These are phyloP conservation scores for Abrostola tripartita DNA, from an alignment of 2,888 invertebrate species.

Conservation along the genomic window DNA sequence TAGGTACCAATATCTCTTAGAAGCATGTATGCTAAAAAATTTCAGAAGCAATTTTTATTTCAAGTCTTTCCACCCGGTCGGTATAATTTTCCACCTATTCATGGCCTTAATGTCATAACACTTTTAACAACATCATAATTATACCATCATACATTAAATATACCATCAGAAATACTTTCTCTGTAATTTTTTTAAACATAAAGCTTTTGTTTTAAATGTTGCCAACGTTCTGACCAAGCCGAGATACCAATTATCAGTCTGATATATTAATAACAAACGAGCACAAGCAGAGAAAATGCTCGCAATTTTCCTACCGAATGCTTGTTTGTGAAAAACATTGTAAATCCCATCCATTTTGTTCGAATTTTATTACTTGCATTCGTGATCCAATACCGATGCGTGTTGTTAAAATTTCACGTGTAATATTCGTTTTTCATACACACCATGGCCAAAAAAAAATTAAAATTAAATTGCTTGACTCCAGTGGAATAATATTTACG, in stretches of 20 bases:
- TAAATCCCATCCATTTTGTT: slow-evolving; percentile 23
- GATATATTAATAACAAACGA: slow-evolving; percentile 11
- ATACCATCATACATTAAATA: no score
- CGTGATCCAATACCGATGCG: slow-evolving; percentile 29
- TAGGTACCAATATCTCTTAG: no score
- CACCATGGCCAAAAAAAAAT: slow-evolving; percentile 25
- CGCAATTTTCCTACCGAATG: slow-evolving; percentile 13
- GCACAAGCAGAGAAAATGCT: neutral
- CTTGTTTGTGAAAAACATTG: slow-evolving; percentile 34
- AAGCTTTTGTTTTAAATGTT: neutral
- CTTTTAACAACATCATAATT: no score
- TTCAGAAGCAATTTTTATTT: no score
- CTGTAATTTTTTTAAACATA: no score
- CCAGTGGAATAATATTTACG: slow-evolving; percentile 24
- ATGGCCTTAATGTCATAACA: no score
- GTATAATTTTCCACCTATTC: no score
- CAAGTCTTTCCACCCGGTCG: no score
- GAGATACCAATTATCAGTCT: neutral
- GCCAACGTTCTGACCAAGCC: neutral
- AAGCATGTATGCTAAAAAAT: no score
- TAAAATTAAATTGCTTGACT: slow-evolving; percentile 41
- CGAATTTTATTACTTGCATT: slow-evolving; percentile 37
- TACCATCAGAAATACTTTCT: no score
- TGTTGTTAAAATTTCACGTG: slow-evolving; percentile 38
- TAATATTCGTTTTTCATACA: slow-evolving; percentile 24